phyloP scores from a whole-genome alignment of 1,140 invertebrate genomes.

The Drusus annulatus region DNA sequence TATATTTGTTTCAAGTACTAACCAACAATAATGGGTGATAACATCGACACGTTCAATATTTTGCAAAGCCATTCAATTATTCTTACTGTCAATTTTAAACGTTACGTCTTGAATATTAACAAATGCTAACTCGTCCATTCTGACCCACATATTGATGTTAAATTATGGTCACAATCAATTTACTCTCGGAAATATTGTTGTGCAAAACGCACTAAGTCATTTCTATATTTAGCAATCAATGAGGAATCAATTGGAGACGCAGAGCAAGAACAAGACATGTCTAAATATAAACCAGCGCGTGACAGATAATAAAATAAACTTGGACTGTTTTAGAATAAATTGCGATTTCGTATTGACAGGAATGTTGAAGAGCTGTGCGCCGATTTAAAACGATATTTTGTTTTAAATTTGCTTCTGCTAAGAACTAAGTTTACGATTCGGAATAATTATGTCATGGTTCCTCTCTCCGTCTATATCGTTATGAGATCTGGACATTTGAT shows the following conservation, averaged over 20 bases:
- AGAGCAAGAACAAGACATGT: conserved; percentile 8
- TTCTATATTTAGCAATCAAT: conserved; percentile 38
- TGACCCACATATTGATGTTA: not conserved
- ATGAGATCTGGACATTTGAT: no score
- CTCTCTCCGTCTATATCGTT: no score
- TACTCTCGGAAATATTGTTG: not conserved
- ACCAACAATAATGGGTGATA: no score
- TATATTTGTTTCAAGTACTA: no score
- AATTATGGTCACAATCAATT: not conserved
- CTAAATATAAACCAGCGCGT: conserved; percentile 33
- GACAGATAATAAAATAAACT: conserved; percentile 31
- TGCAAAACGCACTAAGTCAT: conserved; percentile 15
- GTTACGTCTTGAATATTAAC: no score
- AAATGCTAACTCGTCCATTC: not conserved
- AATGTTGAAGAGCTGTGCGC: conserved; percentile 6
- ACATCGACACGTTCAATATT: no score
- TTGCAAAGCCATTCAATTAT: no score
- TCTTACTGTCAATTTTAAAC: no score
- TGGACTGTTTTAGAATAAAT: conserved; percentile 4
- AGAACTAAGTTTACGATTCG: no score
- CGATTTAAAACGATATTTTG: no score
- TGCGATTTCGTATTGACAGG: conserved; percentile 33
- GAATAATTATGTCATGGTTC: no score
- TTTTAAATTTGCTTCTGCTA: no score
- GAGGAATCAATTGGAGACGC: conserved; percentile 31